These are phyloP conservation scores for Australoheros facetus DNA, from an alignment of 2,797 vertebrate species.

Conservation along the genomic window DNA sequence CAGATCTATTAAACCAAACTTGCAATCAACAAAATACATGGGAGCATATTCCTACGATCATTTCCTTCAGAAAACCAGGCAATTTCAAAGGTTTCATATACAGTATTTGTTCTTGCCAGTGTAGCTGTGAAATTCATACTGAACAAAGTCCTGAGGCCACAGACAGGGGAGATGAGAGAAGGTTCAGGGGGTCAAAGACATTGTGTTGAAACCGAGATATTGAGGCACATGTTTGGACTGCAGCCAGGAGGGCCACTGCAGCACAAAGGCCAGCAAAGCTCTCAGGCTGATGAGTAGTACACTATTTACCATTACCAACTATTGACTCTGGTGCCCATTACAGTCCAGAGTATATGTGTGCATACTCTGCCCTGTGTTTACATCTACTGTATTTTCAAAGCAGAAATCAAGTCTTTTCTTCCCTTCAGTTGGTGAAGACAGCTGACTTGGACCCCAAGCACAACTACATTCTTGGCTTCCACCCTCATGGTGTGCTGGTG, in stretches of 20 bases:
- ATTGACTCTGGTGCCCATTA: background rate
- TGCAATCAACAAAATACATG: background rate
- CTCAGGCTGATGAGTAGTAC: background rate
- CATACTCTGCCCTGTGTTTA: background rate
- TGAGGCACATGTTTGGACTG: slow-evolving; percentile 38
- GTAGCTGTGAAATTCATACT: background rate
- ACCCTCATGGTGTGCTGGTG: slow-evolving; percentile 92
- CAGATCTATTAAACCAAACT: background rate
- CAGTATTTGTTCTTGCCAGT: fast-evolving
- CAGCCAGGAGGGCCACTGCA: slow-evolving; percentile 1
- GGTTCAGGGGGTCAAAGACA: slow-evolving; percentile 27
- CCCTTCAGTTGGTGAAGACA: slow-evolving; percentile 89
- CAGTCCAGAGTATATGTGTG: fast-evolving
- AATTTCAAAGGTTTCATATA: background rate
- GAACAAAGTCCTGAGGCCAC: background rate
- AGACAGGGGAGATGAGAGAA: background rate
- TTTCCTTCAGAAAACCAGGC: fast-evolving
- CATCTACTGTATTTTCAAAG: background rate
- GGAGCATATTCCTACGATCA: background rate
- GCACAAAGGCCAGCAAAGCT: background rate
- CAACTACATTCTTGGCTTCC: slow-evolving; percentile 92
- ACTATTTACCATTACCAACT: background rate
- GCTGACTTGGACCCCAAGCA: slow-evolving; percentile 86
- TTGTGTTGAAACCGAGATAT: slow-evolving; percentile 34
- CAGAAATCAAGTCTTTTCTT: background rate